These are phyloP conservation scores for Cydia splendana DNA, from an alignment of 1,140 invertebrate species.

Conservation along the genomic window DNA sequence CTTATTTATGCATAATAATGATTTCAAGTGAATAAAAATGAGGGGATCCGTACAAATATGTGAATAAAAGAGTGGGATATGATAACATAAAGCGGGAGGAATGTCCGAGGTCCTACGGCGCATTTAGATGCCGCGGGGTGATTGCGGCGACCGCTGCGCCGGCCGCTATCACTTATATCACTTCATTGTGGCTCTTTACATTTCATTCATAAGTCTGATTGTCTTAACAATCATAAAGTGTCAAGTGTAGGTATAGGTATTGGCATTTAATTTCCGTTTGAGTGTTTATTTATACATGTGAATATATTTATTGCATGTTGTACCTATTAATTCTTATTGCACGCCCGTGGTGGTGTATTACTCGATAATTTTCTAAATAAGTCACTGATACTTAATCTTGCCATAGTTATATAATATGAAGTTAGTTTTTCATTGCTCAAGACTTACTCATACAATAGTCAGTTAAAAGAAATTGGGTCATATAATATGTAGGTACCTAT, in stretches of 20 bases:
- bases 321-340: no score
- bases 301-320: neutral
- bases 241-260: neutral
- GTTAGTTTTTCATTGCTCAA: no score
- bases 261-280: neutral
- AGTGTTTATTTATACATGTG: neutral
- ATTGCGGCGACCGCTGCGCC: constrained; percentile 55
- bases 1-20: constrained; percentile 76
- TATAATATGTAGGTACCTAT: no score
- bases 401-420: no score
- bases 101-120: constrained; percentile 44
- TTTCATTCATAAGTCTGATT: constrained; percentile 76
- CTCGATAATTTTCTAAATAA: no score
- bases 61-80: constrained; percentile 71
- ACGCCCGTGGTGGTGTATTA: no score
- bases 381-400: no score
- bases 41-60: constrained; percentile 69
- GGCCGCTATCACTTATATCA: constrained; percentile 71
- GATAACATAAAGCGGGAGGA: constrained; percentile 55
- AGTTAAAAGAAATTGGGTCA: no score
- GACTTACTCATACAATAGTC: no score
- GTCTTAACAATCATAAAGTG: constrained; percentile 37
- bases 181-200: constrained; percentile 76
- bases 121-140: constrained; percentile 68
- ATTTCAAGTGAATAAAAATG: constrained; percentile 74